A percentile compares a stretch with the other conserved stretches of the same genome.
These are phyloP conservation scores for Rhyacophila evoluta DNA, from an alignment of 2,888 invertebrate species.

Conservation along the genomic window DNA sequence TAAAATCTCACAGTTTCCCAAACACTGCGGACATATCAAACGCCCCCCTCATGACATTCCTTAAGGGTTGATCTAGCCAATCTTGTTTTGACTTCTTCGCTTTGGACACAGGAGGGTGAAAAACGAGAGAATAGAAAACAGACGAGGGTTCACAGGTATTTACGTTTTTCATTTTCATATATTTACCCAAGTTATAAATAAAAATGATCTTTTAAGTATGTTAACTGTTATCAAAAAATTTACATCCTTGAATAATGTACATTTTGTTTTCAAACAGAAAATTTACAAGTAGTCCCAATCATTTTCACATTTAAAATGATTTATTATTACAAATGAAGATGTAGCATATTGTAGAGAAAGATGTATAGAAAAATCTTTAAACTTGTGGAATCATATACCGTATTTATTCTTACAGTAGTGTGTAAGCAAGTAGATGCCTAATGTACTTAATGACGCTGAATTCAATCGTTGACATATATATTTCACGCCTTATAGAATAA, in stretches of 20 bases:
- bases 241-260: too few species aligned
- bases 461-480: conserved; percentile 10
- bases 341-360: too few species aligned
- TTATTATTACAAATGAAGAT: too few species aligned
- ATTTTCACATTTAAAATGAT: too few species aligned
- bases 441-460: background rate
- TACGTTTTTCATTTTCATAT: background rate
- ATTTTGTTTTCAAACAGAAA: too few species aligned
- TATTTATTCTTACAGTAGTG: background rate
- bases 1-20: background rate
- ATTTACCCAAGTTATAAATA: too few species aligned
- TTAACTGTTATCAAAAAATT: too few species aligned
- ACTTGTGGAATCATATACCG: too few species aligned
- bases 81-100: conserved; percentile 14
- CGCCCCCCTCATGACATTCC: background rate
- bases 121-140: background rate
- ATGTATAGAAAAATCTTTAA: too few species aligned
- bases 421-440: background rate
- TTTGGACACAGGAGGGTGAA: background rate
- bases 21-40: background rate
- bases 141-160: conserved; percentile 22
- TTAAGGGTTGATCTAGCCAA: conserved; percentile 12
- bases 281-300: too few species aligned
- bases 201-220: too few species aligned
- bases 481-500: conserved; percentile 24